Base-by-base conservation (phyloP, 2,113 vertebrate species). In the Oreamnos americanus region DNA sequence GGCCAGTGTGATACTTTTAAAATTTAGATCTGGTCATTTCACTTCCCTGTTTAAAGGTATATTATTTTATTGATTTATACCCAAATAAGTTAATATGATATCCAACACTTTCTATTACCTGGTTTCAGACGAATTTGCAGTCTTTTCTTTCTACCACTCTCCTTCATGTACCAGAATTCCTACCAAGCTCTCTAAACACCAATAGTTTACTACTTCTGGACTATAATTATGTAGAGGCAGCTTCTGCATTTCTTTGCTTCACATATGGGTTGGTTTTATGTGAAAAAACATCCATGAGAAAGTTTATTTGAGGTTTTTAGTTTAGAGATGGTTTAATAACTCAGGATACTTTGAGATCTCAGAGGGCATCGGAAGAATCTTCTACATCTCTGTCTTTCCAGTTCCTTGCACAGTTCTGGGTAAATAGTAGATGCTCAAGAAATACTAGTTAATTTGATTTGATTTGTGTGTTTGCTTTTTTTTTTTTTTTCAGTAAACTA, bases 21-120 rank as follows among this genome's bases (percentile, higher is more conserved):
- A 91, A 76, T 78, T 97, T 96, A 81, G 57, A 58, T 45, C 39
- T 85, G 53, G 76, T 95, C 6, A 87, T 26, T 96, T 92, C 6
- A 58, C 82, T 92, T 19, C 89, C 19, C 28, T 93, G 2, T 36
- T 93, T 74, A 81, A 53, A 74, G 25, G 6, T 25, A 8, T 67
- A 58, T 49, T 86, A 74, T 94, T 96, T 96, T 92, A 87, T 94
- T 30, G 95, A 83, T 83, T 91, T 81, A 64, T 88, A 58, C 36
- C 58, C 47, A 92, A 79, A 91, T 74, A 78, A 55, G 93, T 91
- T 57, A 39, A 53, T 55, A 25, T 49, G 12, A 21, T n/a, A 87
- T 62, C 81, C 33, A 93, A 2, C 39, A 36, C 7, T 58, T 14
- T 81, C 49, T 55, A 26, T 57, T 90, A 84, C 11, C 57, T 84